These are phyloP conservation scores for Geotrypetes seraphini DNA, from an alignment of 2,797 vertebrate genomes.

Conservation along the genomic window DNA sequence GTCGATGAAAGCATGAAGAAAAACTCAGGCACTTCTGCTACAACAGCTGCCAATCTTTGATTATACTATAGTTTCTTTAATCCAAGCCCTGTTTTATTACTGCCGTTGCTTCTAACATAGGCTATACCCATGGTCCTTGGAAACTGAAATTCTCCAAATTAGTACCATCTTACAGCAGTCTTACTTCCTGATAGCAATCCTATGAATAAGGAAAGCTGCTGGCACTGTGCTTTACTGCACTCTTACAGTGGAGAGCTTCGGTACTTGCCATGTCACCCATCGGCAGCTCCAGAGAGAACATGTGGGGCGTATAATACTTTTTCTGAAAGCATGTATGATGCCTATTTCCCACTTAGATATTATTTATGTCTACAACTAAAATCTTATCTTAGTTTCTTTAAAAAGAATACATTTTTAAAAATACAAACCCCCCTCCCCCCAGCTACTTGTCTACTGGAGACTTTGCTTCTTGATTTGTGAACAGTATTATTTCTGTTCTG, in stretches of 20 bases:
- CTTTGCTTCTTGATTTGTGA: slow-evolving; percentile 10
- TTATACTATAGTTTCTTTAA: slow-evolving; percentile 7
- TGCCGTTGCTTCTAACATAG: accelerated
- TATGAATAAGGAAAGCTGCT: not conserved
- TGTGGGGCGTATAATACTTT: not conserved
- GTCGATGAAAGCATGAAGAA: not conserved
- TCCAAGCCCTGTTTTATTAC: slow-evolving; percentile 1
- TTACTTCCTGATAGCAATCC: not conserved
- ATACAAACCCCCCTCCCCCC: too few relatives aligned
- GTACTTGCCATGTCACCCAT: too few relatives aligned
- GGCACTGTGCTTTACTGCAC: too few relatives aligned
- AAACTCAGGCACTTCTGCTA: slow-evolving; percentile 34
- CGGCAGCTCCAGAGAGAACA: not conserved
- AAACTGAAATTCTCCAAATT: slow-evolving; percentile 2
- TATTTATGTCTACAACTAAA: slow-evolving; percentile 6
- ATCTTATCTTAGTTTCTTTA: too few relatives aligned
- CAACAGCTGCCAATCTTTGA: slow-evolving; percentile 8
- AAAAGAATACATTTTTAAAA: too few relatives aligned
- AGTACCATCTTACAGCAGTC: not conserved
- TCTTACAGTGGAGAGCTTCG: too few relatives aligned
- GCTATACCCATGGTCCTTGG: not conserved
- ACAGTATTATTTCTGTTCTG: slow-evolving; percentile 5
- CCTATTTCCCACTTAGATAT: slow-evolving; percentile 1
- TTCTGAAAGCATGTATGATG: not conserved
- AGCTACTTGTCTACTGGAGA: slow-evolving; percentile 13